Conservation (phyloP, 2,113 vertebrate species). For the Reinhardtius hippoglossoides region DNA sequence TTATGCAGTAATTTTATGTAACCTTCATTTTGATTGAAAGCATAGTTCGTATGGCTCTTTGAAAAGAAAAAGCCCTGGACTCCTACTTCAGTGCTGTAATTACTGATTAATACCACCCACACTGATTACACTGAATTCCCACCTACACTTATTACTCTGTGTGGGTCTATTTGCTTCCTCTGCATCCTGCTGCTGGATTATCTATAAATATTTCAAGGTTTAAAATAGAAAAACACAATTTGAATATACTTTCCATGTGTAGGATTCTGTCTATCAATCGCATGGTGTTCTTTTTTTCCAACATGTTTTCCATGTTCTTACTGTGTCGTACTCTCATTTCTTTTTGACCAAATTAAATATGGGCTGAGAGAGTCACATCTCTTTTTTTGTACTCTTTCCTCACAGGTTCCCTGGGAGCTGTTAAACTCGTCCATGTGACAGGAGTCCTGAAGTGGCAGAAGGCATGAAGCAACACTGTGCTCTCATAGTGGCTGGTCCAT, state of each 20-base stretch:
- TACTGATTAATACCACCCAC: slow-evolving; percentile 56
- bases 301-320: neutral
- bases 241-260: slow-evolving; percentile 21
- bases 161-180: slow-evolving; percentile 34
- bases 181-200: slow-evolving; percentile 19
- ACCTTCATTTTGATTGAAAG: slow-evolving; percentile 26
- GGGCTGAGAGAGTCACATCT: slow-evolving; percentile 20
- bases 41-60: neutral
- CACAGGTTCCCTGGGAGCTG: slow-evolving; percentile 73
- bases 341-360: slow-evolving; percentile 20
- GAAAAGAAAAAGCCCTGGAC: slow-evolving; percentile 18
- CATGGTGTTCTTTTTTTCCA: neutral
- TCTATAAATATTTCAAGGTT: slow-evolving; percentile 9
- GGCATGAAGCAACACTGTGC: slow-evolving; percentile 77
- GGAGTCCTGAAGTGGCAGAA: slow-evolving; percentile 72
- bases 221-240: slow-evolving; percentile 5
- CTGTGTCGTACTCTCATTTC: neutral
- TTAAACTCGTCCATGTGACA: slow-evolving; percentile 79
- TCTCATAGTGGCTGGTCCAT: slow-evolving; percentile 82
- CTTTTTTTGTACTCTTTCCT: slow-evolving; percentile 33
- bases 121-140: slow-evolving; percentile 57
- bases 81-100: slow-evolving; percentile 43
- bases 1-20: slow-evolving; percentile 19
- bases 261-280: slow-evolving; percentile 8
- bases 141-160: slow-evolving; percentile 57